Evolutionary conservation across 2,113 vertebrate genomes (phyloP).

Genomic region (Tonatia bakeri): DNA sequence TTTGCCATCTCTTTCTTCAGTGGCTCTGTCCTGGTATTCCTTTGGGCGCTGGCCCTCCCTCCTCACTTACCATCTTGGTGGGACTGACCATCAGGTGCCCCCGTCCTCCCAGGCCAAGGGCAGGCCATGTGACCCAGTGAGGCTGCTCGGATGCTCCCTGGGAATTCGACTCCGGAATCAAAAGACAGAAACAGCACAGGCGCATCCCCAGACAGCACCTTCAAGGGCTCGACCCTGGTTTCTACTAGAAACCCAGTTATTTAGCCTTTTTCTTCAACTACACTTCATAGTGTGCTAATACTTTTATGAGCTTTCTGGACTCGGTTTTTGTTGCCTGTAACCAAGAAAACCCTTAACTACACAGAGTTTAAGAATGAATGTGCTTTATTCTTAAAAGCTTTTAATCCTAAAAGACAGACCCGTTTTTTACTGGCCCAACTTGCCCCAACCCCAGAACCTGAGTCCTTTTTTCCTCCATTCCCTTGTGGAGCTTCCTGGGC

Average conservation of each 20-base stretch:
- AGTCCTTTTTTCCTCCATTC: constrained; percentile 16
- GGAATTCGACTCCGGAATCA: background rate
- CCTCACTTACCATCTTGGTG: background rate
- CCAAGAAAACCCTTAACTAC: background rate
- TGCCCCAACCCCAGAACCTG: background rate
- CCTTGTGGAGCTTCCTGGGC: constrained; percentile 28
- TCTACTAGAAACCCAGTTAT: background rate
- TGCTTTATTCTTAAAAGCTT: constrained; percentile 14
- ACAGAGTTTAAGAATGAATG: background rate
- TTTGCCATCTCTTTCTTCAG: background rate
- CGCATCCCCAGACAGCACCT: background rate
- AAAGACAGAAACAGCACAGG: background rate
- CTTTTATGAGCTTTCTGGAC: background rate
- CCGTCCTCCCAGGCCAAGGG: background rate
- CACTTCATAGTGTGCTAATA: background rate
- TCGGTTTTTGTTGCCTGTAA: background rate
- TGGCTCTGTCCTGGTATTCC: background rate
- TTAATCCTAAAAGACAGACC: constrained; percentile 29
- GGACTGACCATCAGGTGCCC: background rate
- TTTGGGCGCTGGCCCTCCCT: background rate
- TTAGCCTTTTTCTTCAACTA: background rate
- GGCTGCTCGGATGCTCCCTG: background rate
- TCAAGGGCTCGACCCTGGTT: background rate
- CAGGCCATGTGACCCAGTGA: background rate
- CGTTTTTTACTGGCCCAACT: background rate